A percentile compares a stretch with the other conserved stretches of the same genome.
These are phyloP conservation scores for Pristionchus mayeri DNA, from an alignment of 2,888 invertebrate genomes.

Conservation along the genomic window DNA sequence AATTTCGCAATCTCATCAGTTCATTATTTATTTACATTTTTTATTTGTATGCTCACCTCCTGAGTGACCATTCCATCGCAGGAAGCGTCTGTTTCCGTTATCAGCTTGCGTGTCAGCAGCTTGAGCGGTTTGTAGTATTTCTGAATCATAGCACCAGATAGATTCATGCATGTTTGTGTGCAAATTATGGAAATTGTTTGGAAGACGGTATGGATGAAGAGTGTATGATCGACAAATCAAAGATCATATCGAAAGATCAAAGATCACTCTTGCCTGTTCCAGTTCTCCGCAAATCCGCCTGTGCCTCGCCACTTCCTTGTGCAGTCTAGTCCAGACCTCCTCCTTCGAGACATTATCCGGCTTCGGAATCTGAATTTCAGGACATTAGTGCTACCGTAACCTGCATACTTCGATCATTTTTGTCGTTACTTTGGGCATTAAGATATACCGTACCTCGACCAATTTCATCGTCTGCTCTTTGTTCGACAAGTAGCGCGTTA, in stretches of 20 bases:
- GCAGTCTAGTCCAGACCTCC: background rate
- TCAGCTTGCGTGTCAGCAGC: background rate
- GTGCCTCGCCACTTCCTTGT: background rate
- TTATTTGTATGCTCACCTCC: background rate
- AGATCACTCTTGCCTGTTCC: background rate
- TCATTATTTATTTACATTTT: background rate
- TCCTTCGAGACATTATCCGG: background rate
- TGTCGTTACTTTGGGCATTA: too few species aligned
- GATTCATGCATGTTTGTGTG: too few species aligned
- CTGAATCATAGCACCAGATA: background rate
- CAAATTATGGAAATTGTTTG: too few species aligned
- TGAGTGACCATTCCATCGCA: background rate
- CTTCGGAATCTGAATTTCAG: background rate
- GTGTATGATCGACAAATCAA: too few species aligned
- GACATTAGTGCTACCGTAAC: too few species aligned
- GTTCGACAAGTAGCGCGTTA: background rate
- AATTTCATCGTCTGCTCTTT: background rate
- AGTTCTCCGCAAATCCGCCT: too few species aligned
- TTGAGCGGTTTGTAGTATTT: background rate
- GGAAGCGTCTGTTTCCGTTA: background rate
- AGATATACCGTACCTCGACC: constrained; percentile 5
- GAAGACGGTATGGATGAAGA: too few species aligned
- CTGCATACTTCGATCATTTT: too few species aligned
- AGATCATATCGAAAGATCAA: background rate
- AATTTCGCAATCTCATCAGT: too few species aligned